Percentiles rank a stretch among this genome's conserved stretches.
phyloP scores from a whole-genome alignment of 2,888 invertebrate species.

The Melanargia galathea region DNA sequence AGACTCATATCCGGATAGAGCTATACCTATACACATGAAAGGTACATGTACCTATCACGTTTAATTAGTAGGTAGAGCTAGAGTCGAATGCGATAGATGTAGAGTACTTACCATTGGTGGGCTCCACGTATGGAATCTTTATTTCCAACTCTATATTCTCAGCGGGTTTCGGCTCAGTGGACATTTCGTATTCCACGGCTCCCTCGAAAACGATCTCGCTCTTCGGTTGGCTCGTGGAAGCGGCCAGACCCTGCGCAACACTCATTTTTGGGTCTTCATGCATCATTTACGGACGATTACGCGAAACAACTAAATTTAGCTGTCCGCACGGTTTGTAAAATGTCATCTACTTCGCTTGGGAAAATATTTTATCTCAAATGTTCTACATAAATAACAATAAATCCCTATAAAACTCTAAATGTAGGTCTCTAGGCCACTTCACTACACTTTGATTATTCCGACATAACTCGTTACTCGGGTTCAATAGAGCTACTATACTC shows the following conservation, averaged over 20 bases:
- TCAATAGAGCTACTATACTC: conserved; percentile 86
- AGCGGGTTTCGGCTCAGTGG: conserved; percentile 74
- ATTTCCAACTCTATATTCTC: conserved; percentile 82
- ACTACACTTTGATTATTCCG: conserved; percentile 90
- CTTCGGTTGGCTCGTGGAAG: conserved; percentile 82
- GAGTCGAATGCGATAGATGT: conserved; percentile 9
- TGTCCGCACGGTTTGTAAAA: conserved; percentile 55
- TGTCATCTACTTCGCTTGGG: conserved; percentile 74
- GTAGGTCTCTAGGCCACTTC: conserved; percentile 95
- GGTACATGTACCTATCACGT: conserved; percentile 27
- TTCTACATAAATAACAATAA: conserved; percentile 66
- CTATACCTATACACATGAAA: conserved; percentile 21
- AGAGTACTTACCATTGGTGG: conserved; percentile 80
- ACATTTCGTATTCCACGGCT: conserved; percentile 71
- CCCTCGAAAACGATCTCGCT: conserved; percentile 71
- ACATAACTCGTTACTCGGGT: conserved; percentile 87
- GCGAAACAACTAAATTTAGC: conserved; percentile 64
- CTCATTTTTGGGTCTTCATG: conserved; percentile 87
- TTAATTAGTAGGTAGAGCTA: conserved; percentile 32
- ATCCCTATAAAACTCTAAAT: conserved; percentile 80
- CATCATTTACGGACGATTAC: conserved; percentile 80
- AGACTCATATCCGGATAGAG: conserved; percentile 31
- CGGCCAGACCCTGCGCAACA: conserved; percentile 85
- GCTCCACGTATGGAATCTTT: conserved; percentile 84
- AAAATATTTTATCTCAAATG: conserved; percentile 83